Base-by-base conservation (phyloP, 2,888 invertebrate genomes). In the Coelopa pilipes region DNA sequence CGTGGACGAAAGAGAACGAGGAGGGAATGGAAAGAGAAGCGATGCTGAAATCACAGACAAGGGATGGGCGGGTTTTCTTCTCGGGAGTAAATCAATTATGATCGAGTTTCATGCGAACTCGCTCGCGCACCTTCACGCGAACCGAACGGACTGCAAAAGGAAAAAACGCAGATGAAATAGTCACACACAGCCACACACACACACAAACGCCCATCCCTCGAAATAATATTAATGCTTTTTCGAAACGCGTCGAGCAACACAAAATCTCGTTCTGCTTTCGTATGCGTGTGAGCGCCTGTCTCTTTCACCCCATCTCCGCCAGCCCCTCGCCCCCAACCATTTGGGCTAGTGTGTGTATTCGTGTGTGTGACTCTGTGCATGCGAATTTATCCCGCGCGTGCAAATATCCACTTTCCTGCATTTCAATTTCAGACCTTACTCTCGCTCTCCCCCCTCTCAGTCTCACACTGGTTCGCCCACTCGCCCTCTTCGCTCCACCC, bases 201-300 rank as follows among this genome's bases (percentile, higher is more conserved):
- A 34, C 15, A 62, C 45, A 62, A 24, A 62, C n/a, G 34, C 45
- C 10, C 10, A 1, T 45, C 24, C 45, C 21, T 13, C 34, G 62
- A 62, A 62, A 62, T 62, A 45, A 62, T 62, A 62, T 62, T 34
- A 62, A 62, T 62, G 62, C 15, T 62, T 34, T 34, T n/a, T 62
- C 45, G 62, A 62, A 34, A 53, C n/a, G 53, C 53, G 53, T 53
- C n/a, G 15, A 53, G 53, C 62, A 15, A 34, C 62, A 62, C 12
- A 21, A 59, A 59, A 59, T 21, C 21, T 17, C 34, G 7, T 34
- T 2, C 34, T 34, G 34, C 34, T 34, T 34, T 59, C 57, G 19
- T 21, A 21, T 21, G 57, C 21, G 21, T 59, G 57, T 24, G 24
- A 21, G 24, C 10, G 11, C 24, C 24, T 21, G 19, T 19, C 57